A percentile compares a stretch with the other conserved stretches of the same genome.
phyloP scores from a whole-genome alignment of 2,888 invertebrate genomes.

The Aphrophora alni region DNA sequence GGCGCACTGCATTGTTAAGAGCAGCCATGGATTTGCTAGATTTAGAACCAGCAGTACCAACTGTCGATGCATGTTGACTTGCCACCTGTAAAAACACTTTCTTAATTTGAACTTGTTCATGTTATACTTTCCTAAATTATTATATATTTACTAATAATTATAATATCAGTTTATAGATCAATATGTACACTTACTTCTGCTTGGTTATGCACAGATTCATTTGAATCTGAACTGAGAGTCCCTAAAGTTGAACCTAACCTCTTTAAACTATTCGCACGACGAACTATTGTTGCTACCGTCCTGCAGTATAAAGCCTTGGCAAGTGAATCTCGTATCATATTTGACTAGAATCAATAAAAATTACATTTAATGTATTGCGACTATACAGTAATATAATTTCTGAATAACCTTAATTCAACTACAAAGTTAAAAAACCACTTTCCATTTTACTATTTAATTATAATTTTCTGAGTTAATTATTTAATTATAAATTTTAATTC shows the following conservation, averaged over 20 bases:
- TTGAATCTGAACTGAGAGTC: constrained; percentile 89
- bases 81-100: constrained; percentile 61
- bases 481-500: too few species aligned
- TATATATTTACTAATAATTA: neutral
- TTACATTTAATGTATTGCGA: neutral
- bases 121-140: neutral
- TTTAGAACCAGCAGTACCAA: constrained; percentile 76
- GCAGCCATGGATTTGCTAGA: constrained; percentile 84
- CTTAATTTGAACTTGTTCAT: neutral
- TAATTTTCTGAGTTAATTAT: too few species aligned
- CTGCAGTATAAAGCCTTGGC: constrained; percentile 94
- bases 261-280: constrained; percentile 91
- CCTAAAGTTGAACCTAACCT: constrained; percentile 67
- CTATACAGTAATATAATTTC: neutral
- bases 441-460: too few species aligned
- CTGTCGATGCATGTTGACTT: constrained; percentile 84
- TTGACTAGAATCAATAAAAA: constrained; percentile 63
- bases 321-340: constrained; percentile 86
- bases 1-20: constrained; percentile 88
- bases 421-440: too few species aligned
- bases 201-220: constrained; percentile 90
- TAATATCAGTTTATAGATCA: neutral
- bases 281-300: constrained; percentile 91
- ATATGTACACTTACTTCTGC: constrained; percentile 65
- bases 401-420: neutral